A percentile compares a stretch with the other conserved stretches of the same genome.
phyloP scores from a whole-genome alignment of 2,797 vertebrate genomes.

The Cryptoblepharus egeriae region DNA sequence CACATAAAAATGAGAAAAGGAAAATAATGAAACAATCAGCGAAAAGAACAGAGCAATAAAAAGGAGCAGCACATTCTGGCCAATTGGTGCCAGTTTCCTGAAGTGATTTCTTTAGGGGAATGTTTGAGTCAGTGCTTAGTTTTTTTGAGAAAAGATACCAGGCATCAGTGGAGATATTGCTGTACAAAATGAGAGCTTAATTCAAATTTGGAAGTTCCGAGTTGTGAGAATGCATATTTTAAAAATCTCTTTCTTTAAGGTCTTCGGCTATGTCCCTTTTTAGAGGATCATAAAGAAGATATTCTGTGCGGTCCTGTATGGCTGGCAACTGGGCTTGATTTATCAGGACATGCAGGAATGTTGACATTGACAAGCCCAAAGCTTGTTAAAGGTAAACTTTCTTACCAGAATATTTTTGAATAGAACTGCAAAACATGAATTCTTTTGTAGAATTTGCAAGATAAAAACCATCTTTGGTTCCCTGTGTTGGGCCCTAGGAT shows the following conservation, averaged over 20 bases:
- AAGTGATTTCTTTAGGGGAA: no score
- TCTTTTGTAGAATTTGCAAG: not conserved
- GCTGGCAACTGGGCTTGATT: constrained; percentile 96
- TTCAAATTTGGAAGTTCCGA: no score
- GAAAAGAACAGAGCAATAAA: not conserved
- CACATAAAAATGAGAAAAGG: not conserved
- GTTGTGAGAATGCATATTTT: not conserved
- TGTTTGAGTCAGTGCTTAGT: no score
- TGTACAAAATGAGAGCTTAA: no score
- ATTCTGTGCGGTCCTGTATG: constrained; percentile 97
- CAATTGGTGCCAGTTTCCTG: no score
- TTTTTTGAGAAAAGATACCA: no score
- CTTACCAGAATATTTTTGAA: not conserved
- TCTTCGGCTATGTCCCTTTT: constrained; percentile 91
- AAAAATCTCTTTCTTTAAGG: constrained; percentile 77
- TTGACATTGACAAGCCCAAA: constrained; percentile 97
- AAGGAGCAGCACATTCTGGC: not conserved
- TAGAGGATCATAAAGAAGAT: constrained; percentile 98
- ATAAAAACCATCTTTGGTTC: not conserved
- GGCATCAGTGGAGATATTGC: no score
- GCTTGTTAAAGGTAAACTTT: constrained; percentile 92
- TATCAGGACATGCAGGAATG: constrained; percentile 98
- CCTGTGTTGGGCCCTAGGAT: not conserved
- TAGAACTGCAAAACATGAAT: rapidly evolving
- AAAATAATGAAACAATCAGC: not conserved